A percentile compares a stretch with the other conserved stretches of the same genome.
Conservation (phyloP, 1,140 invertebrate species). For the Araneus ventricosus region DNA sequence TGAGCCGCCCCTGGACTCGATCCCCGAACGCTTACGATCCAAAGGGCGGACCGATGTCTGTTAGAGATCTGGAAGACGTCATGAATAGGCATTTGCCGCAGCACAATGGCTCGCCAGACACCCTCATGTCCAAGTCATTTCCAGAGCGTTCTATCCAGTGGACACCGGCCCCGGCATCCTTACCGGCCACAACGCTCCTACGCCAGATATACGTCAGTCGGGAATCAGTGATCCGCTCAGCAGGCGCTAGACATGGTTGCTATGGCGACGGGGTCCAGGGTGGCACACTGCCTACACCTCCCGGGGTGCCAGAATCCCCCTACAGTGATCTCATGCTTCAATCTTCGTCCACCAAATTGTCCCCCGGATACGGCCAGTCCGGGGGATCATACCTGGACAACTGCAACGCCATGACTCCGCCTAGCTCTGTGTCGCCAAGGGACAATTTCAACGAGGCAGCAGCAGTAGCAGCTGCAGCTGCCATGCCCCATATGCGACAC, state of each 20-base stretch:
- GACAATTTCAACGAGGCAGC: conserved; percentile 85
- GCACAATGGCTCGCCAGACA: conserved; percentile 52
- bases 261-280: conserved; percentile 77
- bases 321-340: conserved; percentile 63
- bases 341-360: conserved; percentile 33
- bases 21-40: conserved; percentile 46
- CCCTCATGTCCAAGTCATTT: conserved; percentile 62
- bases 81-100: conserved; percentile 96
- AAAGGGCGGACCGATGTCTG: conserved; percentile 51
- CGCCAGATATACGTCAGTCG: conserved; percentile 94
- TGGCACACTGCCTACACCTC: conserved; percentile 91
- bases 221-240: conserved; percentile 94
- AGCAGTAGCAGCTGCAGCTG: conserved; percentile 66
- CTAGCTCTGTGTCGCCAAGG: conserved; percentile 94
- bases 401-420: conserved; percentile 95
- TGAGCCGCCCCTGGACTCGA: conserved; percentile 70
- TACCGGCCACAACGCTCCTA: conserved; percentile 90
- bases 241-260: conserved; percentile 75
- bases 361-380: conserved; percentile 66
- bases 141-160: conserved; percentile 89
- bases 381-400: conserved; percentile 78
- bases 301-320: conserved; percentile 79
- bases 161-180: conserved; percentile 80
- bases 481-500: conserved; percentile 73
- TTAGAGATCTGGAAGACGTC: conserved; percentile 91